Conservation (phyloP, 2,888 invertebrate genomes). For the Tipula vernalis region DNA sequence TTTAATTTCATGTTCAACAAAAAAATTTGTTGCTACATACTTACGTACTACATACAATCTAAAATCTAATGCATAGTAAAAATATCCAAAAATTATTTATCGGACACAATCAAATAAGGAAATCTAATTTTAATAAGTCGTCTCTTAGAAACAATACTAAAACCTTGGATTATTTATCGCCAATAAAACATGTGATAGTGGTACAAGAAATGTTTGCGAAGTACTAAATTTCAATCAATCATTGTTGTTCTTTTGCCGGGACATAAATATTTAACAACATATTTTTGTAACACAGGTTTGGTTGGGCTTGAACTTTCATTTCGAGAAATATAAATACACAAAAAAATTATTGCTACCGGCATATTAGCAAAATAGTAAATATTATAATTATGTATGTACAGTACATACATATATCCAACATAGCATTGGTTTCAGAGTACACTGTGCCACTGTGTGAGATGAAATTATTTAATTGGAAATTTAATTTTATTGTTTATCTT, state of each 20-base stretch:
- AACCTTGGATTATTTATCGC: neutral
- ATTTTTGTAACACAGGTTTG: neutral
- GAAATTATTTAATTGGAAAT: too few relatives aligned
- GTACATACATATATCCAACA: too few relatives aligned
- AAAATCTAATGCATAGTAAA: too few relatives aligned
- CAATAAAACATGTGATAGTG: neutral
- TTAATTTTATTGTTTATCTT: too few relatives aligned
- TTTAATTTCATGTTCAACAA: neutral
- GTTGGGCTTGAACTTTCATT: neutral
- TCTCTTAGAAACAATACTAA: neutral
- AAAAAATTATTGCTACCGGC: too few relatives aligned
- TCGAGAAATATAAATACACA: neutral
- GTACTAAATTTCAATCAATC: neutral
- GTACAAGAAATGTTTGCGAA: neutral
- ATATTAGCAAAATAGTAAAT: too few relatives aligned
- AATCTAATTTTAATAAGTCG: neutral
- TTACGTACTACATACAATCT: neutral
- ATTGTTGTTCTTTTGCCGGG: neutral
- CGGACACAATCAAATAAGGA: neutral
- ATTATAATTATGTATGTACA: too few relatives aligned
- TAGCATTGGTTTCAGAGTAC: too few relatives aligned
- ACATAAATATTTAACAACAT: neutral
- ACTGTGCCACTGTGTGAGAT: too few relatives aligned
- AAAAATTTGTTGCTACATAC: neutral
- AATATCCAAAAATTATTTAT: neutral